These are phyloP conservation scores for Macrosteles quadrilineatus DNA, from an alignment of 1,140 invertebrate species.

Conservation along the genomic window DNA sequence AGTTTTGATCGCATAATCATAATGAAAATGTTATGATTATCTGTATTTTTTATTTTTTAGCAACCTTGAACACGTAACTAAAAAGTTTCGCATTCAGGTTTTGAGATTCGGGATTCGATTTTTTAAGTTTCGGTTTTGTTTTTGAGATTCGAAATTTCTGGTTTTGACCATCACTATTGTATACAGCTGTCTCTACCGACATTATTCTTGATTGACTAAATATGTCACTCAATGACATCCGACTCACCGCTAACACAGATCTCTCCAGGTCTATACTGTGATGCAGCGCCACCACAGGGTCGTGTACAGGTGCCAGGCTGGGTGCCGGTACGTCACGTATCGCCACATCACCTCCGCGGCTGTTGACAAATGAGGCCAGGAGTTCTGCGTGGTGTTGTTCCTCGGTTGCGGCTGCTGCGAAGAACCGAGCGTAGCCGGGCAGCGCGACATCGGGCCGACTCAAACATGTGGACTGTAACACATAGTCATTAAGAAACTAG, in stretches of 20 bases:
- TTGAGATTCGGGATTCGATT: too few relatives aligned
- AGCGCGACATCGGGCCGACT: conserved; percentile 77
- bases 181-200: too few relatives aligned
- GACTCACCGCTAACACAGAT: conserved; percentile 62
- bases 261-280: conserved; percentile 73
- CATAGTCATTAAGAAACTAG: conserved; percentile 76
- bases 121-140: too few relatives aligned
- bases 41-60: too few relatives aligned
- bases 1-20: too few relatives aligned
- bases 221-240: too few relatives aligned
- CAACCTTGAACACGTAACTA: too few relatives aligned
- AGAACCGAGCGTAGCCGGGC: conserved; percentile 68
- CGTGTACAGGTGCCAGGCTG: conserved; percentile 60
- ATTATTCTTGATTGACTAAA: too few relatives aligned
- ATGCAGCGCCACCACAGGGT: conserved; percentile 65
- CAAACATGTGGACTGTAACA: conserved; percentile 71
- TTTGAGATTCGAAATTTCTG: too few relatives aligned
- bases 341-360: conserved; percentile 69
- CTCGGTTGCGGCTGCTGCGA: conserved; percentile 69
- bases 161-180: too few relatives aligned
- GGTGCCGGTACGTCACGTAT: conserved; percentile 61
- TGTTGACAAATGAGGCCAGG: conserved; percentile 78
- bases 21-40: too few relatives aligned
- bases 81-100: too few relatives aligned
- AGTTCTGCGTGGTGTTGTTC: conserved; percentile 73